Conservation (phyloP, 2,113 vertebrate species). For the Gavia stellata region DNA sequence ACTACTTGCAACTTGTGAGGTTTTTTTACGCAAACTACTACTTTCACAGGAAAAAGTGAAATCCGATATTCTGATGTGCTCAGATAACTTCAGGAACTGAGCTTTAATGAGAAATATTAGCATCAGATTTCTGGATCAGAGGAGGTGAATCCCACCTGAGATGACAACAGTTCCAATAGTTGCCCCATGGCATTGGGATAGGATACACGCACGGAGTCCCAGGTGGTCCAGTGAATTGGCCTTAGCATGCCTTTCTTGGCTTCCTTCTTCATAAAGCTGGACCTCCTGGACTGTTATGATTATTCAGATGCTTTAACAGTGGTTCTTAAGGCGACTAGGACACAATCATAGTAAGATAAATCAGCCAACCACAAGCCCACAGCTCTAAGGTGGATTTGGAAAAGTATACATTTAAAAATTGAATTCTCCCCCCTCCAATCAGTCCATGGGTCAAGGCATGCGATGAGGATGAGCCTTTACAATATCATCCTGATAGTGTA, state of each 20-base stretch:
- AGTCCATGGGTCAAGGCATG: not conserved
- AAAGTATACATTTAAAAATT: not conserved
- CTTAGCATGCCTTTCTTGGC: not conserved
- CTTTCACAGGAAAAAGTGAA: not conserved
- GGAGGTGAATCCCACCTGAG: not conserved
- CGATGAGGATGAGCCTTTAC: not conserved
- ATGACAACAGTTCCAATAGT: not conserved
- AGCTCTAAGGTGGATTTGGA: not conserved
- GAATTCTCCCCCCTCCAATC: accelerated
- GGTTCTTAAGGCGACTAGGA: not conserved
- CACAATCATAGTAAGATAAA: not conserved
- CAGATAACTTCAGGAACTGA: not conserved
- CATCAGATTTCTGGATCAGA: not conserved
- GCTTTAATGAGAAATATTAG: not conserved
- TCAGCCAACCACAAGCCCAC: not conserved
- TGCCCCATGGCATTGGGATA: not conserved
- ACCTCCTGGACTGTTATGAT: not conserved
- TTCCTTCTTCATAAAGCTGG: not conserved
- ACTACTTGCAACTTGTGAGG: not conserved
- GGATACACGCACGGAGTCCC: not conserved
- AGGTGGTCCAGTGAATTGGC: not conserved
- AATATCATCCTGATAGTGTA: not conserved
- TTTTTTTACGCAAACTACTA: not conserved
- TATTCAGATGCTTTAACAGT: not conserved
- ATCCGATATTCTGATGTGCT: not conserved